Conservation (phyloP, 1,140 invertebrate species). For the Araneus ventricosus region DNA sequence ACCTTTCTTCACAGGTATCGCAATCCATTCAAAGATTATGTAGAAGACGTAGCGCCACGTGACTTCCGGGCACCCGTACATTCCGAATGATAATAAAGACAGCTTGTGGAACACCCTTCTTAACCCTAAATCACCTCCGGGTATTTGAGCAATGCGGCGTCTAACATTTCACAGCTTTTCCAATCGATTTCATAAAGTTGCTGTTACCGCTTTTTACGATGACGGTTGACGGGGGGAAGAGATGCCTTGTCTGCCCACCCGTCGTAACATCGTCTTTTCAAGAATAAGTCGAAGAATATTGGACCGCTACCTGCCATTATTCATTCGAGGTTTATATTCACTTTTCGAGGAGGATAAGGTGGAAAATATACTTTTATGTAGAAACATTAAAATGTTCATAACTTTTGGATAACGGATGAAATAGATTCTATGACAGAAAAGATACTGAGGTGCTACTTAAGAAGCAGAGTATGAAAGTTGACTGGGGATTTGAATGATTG, state of each 20-base stretch:
- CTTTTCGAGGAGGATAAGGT: conserved; percentile 16
- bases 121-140: background rate
- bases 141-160: conserved; percentile 34
- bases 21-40: conserved; percentile 26
- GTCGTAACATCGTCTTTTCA: background rate
- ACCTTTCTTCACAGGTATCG: background rate
- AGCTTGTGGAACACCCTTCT: conserved; percentile 22
- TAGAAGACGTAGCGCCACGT: background rate
- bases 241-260: background rate
- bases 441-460: background rate
- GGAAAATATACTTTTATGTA: conserved; percentile 48
- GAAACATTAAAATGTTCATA: conserved; percentile 58
- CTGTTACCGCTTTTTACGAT: conserved; percentile 56
- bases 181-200: conserved; percentile 52
- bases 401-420: conserved; percentile 38
- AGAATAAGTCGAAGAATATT: conserved; percentile 48
- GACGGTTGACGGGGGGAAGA: background rate
- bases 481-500: conserved; percentile 4
- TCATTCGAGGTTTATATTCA: conserved; percentile 30
- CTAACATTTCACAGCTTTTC: conserved; percentile 52
- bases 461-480: background rate
- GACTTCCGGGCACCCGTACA: conserved; percentile 32
- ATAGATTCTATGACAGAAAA: background rate
- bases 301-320: conserved; percentile 32
- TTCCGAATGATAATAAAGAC: conserved; percentile 55